Conservation (phyloP, 2,888 invertebrate species). For the Chymomyza fuscimana region DNA sequence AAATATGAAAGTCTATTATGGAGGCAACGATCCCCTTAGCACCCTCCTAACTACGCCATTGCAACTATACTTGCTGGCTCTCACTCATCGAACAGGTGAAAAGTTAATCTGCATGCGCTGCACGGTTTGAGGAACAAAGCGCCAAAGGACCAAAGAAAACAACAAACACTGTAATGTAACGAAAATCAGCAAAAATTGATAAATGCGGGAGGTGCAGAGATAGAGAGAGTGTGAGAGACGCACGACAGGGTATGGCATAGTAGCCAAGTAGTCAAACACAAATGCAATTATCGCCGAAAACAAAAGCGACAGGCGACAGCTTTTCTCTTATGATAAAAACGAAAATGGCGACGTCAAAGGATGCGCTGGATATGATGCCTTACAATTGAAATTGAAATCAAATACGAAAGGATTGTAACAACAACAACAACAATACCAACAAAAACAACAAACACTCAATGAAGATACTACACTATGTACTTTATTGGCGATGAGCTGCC, state of each 20-base stretch:
- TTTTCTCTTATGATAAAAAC: slow-evolving; percentile 60
- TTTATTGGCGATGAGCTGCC: slow-evolving; percentile 47
- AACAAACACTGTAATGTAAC: slow-evolving; percentile 6
- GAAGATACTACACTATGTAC: not conserved
- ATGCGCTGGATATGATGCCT: slow-evolving; percentile 38
- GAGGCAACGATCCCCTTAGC: no score
- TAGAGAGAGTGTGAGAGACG: not conserved
- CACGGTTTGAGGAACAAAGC: slow-evolving; percentile 68
- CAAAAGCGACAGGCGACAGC: slow-evolving; percentile 75
- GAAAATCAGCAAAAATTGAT: slow-evolving; percentile 65
- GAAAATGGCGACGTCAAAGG: slow-evolving; percentile 65
- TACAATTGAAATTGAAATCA: slow-evolving; percentile 73
- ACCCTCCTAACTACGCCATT: not conserved
- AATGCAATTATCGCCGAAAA: slow-evolving; percentile 75
- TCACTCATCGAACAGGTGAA: slow-evolving; percentile 56
- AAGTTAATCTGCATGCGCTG: slow-evolving; percentile 73
- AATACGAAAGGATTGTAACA: slow-evolving; percentile 62
- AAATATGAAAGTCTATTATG: no score
- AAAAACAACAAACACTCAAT: not conserved
- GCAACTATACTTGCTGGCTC: not conserved
- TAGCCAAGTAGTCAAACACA: slow-evolving; percentile 38
- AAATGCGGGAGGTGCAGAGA: slow-evolving; percentile 51
- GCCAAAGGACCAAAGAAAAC: slow-evolving; percentile 20
- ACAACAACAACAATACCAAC: slow-evolving; percentile 14
- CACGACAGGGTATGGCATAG: not conserved